phyloP scores from a whole-genome alignment of 2,888 invertebrate species.

The Ligdia adustata region DNA sequence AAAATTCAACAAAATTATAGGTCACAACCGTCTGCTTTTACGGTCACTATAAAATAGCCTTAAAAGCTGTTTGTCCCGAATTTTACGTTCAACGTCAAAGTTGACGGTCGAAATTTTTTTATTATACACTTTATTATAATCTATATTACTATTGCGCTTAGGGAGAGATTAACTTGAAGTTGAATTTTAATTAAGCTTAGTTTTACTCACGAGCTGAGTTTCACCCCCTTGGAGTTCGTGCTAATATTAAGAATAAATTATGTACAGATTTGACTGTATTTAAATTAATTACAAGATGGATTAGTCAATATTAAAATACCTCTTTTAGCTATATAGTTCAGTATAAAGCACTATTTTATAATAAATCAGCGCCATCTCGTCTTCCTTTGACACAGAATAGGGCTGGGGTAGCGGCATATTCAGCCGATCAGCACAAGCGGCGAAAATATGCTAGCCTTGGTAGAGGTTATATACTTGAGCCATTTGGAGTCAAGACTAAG shows the following conservation, averaged over 20 bases:
- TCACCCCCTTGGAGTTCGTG: slow-evolving; percentile 12
- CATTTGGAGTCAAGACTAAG: no score
- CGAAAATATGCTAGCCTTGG: no score
- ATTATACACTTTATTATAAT: slow-evolving; percentile 11
- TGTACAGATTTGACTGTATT: slow-evolving; percentile 8
- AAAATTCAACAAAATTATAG: slow-evolving; percentile 3
- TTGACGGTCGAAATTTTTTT: slow-evolving; percentile 16
- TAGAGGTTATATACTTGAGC: no score
- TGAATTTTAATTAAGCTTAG: slow-evolving; percentile 15
- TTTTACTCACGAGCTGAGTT: slow-evolving; percentile 9
- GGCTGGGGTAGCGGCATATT: no score
- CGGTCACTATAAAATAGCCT: slow-evolving; percentile 13
- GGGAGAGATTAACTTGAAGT: slow-evolving; percentile 11
- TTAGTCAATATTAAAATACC: neutral
- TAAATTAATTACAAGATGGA: slow-evolving; percentile 12
- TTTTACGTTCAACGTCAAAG: slow-evolving; percentile 7
- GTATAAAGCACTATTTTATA: no score
- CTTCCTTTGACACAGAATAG: no score
- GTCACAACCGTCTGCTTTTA: slow-evolving; percentile 4
- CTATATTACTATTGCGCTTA: slow-evolving; percentile 10
- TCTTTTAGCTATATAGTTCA: no score
- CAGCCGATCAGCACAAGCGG: no score
- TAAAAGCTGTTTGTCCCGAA: slow-evolving; percentile 16
- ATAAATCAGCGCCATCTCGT: no score
- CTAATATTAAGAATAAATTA: slow-evolving; percentile 16